A percentile compares a stretch with the other conserved stretches of the same genome.
These are phyloP conservation scores for Chionis minor DNA, from an alignment of 2,113 vertebrate genomes.

Conservation along the genomic window DNA sequence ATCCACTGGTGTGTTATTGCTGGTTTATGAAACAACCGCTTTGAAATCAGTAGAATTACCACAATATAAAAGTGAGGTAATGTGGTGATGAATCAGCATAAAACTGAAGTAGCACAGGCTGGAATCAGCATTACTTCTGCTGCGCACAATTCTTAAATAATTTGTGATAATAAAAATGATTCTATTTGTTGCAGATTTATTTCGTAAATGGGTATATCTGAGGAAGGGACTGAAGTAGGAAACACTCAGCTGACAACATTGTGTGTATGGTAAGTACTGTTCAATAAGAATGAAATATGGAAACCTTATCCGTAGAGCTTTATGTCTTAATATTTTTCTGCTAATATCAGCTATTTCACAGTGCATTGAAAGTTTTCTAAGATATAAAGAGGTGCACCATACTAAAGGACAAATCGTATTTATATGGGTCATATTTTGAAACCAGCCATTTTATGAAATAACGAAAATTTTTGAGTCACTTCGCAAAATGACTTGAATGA, in stretches of 20 bases:
- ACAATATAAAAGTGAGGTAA: background rate
- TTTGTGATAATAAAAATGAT: background rate
- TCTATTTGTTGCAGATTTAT: background rate
- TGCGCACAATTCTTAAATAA: background rate
- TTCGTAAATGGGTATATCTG: background rate
- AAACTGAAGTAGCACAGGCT: background rate
- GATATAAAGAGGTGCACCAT: background rate
- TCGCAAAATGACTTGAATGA: background rate
- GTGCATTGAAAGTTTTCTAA: background rate
- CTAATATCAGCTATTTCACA: background rate
- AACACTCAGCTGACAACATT: background rate
- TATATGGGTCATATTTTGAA: background rate
- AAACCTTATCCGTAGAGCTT: background rate
- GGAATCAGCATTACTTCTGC: background rate
- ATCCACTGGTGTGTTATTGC: background rate
- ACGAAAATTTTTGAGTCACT: background rate
- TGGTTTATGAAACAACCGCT: background rate
- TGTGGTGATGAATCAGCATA: background rate
- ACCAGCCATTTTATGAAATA: background rate
- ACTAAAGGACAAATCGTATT: background rate
- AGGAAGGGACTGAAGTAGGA: background rate
- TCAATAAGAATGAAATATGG: background rate
- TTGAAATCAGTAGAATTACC: background rate
- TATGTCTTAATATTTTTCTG: background rate
- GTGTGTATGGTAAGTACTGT: background rate